Evolutionary conservation across 1,140 invertebrate species (phyloP).

Genomic region (Latrodectus geometricus): DNA sequence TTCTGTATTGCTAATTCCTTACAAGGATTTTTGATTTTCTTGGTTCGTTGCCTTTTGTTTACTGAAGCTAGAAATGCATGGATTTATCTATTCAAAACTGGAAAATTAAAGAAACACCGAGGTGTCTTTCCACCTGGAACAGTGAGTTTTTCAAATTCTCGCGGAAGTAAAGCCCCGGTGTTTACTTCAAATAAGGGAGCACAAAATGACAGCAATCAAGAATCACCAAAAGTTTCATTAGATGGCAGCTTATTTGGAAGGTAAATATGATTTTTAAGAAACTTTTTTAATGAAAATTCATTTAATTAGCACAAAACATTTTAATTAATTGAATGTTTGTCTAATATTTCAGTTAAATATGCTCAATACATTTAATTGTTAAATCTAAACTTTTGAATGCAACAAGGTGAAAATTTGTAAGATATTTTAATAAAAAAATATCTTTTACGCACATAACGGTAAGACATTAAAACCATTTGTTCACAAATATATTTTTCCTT

Average conservation of each 20-base stretch:
- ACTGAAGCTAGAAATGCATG: slow-evolving; percentile 71
- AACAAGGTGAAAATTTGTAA: no score
- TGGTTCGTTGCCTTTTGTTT: slow-evolving; percentile 71
- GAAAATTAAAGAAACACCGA: slow-evolving; percentile 44
- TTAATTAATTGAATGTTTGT: no score
- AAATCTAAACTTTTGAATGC: no score
- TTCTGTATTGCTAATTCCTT: slow-evolving; percentile 73
- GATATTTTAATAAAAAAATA: no score
- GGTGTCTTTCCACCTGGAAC: slow-evolving; percentile 42
- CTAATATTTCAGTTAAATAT: no score
- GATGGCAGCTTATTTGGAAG: slow-evolving; percentile 18
- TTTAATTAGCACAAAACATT: background rate
- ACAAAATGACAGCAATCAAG: background rate
- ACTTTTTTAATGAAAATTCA: no score
- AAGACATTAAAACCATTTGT: no score
- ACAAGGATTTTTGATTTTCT: slow-evolving; percentile 72
- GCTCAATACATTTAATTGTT: no score
- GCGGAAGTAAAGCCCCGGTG: background rate
- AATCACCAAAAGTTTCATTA: background rate
- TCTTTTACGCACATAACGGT: no score
- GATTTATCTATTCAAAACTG: slow-evolving; percentile 63
- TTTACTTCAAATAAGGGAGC: background rate
- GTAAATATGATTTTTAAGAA: slow-evolving; percentile 15
- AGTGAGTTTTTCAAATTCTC: slow-evolving; percentile 38
- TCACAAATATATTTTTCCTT: no score